Evolutionary conservation across 2,797 vertebrate genomes (phyloP).

Genomic region (Apogon talboti): DNA sequence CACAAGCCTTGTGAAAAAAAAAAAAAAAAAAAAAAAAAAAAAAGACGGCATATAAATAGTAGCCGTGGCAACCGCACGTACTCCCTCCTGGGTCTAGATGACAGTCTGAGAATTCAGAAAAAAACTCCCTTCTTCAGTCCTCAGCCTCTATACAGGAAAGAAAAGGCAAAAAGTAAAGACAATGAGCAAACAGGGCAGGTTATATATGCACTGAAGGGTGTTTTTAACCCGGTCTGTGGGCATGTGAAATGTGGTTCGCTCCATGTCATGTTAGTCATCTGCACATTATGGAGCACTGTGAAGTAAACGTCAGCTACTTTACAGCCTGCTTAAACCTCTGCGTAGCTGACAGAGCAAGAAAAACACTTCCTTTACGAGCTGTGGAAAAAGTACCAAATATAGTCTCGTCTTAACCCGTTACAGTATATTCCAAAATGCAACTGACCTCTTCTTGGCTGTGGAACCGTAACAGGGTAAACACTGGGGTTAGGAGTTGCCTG

Average conservation of each 20-base stretch:
- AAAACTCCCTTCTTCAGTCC: constrained; percentile 81
- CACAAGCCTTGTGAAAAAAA: constrained; percentile 66
- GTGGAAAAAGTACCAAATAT: constrained; percentile 56
- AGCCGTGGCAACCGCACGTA: constrained; percentile 78
- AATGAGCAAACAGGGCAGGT: constrained; percentile 47
- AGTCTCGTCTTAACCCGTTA: constrained; percentile 34
- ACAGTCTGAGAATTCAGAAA: constrained; percentile 77
- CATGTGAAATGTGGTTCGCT: background rate
- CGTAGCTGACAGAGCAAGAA: constrained; percentile 50
- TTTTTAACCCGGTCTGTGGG: background rate
- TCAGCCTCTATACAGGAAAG: constrained; percentile 79
- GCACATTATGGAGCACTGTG: constrained; percentile 29
- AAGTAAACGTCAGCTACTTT: constrained; percentile 53
- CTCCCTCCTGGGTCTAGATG: constrained; percentile 78
- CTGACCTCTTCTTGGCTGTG: constrained; percentile 27
- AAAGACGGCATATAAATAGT: constrained; percentile 76
- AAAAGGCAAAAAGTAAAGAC: constrained; percentile 48
- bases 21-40: constrained; percentile 30
- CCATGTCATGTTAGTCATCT: constrained; percentile 36
- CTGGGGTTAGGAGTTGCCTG: constrained; percentile 30
- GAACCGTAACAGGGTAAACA: constrained; percentile 53
- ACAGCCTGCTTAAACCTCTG: constrained; percentile 28
- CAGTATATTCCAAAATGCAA: constrained; percentile 26
- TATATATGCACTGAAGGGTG: background rate
- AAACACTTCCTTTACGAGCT: constrained; percentile 48